Percentiles rank a stretch among this genome's conserved stretches.
These are phyloP conservation scores for Genyomyrus donnyi DNA, from an alignment of 2,113 vertebrate species.

Conservation along the genomic window DNA sequence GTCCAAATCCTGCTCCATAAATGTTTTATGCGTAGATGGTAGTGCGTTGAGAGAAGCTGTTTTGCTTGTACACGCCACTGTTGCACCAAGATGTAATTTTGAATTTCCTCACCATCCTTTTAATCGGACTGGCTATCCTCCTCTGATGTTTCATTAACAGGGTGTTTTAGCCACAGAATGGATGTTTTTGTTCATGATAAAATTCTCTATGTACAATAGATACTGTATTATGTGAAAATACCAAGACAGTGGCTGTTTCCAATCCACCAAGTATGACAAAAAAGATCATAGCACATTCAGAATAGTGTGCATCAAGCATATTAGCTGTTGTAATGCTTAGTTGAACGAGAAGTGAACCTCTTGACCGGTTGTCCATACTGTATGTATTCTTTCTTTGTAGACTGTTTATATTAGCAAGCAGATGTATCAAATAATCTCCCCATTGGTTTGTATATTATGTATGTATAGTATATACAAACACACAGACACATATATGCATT, in stretches of 20 bases:
- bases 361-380: too few species aligned
- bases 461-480: too few species aligned
- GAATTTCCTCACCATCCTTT: background rate
- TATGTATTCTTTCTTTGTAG: too few species aligned
- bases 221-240: background rate
- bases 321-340: too few species aligned
- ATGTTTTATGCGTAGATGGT: too few species aligned
- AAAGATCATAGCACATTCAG: background rate
- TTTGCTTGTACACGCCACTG: too few species aligned
- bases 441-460: too few species aligned
- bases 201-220: background rate
- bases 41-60: too few species aligned
- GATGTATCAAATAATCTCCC: too few species aligned
- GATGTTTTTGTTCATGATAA: background rate
- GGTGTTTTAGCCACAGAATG: background rate
- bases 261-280: background rate
- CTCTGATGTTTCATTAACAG: background rate
- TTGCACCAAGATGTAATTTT: background rate
- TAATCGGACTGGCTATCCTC: background rate
- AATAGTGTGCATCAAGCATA: background rate
- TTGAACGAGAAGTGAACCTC: too few species aligned
- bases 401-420: too few species aligned
- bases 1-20: background rate
- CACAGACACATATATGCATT: background rate
- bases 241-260: background rate